Evolutionary conservation across 2,113 vertebrate genomes (phyloP), one percentile per base, ranked within the genome.

Genomic region (Zosterops pallidus): DNA sequence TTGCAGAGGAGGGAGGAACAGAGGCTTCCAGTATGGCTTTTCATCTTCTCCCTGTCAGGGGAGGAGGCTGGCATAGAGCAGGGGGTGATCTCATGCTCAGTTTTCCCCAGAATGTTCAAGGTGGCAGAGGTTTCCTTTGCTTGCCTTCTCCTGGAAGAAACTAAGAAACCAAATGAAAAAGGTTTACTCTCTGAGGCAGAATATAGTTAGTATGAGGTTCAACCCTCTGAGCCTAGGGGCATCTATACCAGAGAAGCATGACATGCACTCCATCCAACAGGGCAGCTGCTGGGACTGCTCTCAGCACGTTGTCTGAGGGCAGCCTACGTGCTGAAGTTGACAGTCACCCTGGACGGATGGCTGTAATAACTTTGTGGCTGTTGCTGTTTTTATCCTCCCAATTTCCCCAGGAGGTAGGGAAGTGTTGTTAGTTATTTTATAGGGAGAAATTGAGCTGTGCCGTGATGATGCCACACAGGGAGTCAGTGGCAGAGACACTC

Each of bases 361-460:
- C 39, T 93, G 75, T 52, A 94, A 94, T 94, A 91, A 92, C 68
- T 80, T 86, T 37, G 50, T 85, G 75, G 49, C 71, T 87, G 75
- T 89, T 1, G 0, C 68, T 6, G 28, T 25, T 90, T 93, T 85
- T 79, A 72, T 87, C 57, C 21, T 95, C 37, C 16, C 55, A 60
- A 4, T n/a, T 18, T 17, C 20, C 14, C 24, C 0, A 0, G 70
- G 84, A 95, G 55, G 59, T 39, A 77, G 83, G 35, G 75, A 85
- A 90, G 31, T 59, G 60, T 60, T 86, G 35, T 78, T 90, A 92
- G 44, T 87, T 35, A 80, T 92, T 95, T 94, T 80, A 91, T 37
- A 29, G 63, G 24, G 70, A 90, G 70, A 87, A 94, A 89, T 69
- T 56, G 72, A 89, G 74, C 70, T 6, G 9, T 1, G 6, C n/a